A percentile compares a stretch with the other conserved stretches of the same genome.
phyloP scores from a whole-genome alignment of 2,888 invertebrate genomes.

The Noctua comes region DNA sequence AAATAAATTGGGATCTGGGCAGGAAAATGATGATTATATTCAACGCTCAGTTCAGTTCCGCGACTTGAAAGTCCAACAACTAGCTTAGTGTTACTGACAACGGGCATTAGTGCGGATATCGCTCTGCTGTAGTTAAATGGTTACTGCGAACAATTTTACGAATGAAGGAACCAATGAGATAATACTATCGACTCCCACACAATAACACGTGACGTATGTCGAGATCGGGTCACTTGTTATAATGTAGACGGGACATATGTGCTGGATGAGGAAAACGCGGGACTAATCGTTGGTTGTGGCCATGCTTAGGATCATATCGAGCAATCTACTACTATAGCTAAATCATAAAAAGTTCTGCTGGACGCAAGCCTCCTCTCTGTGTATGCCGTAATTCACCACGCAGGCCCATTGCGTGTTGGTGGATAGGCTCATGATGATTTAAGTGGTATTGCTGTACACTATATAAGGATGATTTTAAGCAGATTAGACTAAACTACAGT shows the following conservation, averaged over 20 bases:
- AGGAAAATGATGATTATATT: too few relatives aligned
- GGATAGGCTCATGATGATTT: background rate
- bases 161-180: background rate
- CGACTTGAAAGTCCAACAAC: background rate
- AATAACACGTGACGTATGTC: background rate
- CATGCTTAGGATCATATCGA: background rate
- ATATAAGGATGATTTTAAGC: too few relatives aligned
- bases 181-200: background rate
- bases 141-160: background rate
- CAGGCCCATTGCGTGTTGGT: background rate
- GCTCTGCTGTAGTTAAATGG: background rate
- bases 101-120: background rate
- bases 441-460: too few relatives aligned
- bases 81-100: background rate
- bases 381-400: background rate
- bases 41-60: background rate
- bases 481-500: background rate
- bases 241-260: background rate
- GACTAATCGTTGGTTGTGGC: too few relatives aligned
- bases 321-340: background rate
- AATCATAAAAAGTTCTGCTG: background rate
- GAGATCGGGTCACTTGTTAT: background rate
- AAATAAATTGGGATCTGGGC: too few relatives aligned
- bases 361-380: background rate
- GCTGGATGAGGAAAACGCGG: background rate